Conservation (phyloP, 2,797 vertebrate species). For the Presbytis comata region DNA sequence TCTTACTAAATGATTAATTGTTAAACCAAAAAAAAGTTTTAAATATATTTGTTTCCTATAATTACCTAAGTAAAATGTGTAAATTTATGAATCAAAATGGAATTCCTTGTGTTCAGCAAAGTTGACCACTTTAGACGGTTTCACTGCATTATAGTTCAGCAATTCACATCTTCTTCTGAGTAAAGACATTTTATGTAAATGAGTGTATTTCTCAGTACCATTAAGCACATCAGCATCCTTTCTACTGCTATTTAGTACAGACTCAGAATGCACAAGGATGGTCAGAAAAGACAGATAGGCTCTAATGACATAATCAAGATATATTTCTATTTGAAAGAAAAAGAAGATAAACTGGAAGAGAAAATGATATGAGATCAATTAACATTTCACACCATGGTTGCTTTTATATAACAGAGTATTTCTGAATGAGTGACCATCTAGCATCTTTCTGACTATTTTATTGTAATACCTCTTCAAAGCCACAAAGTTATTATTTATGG, state of each 20-base stretch:
- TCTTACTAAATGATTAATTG: accelerated
- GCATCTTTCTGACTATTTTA: background rate
- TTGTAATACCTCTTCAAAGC: background rate
- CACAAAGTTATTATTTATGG: background rate
- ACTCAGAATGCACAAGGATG: background rate
- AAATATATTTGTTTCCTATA: background rate
- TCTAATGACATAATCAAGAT: background rate
- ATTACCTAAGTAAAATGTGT: background rate
- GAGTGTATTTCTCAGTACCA: background rate
- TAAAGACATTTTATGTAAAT: background rate
- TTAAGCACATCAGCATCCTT: background rate
- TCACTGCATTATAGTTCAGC: background rate
- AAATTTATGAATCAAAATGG: background rate
- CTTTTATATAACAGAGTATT: background rate
- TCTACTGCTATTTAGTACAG: background rate
- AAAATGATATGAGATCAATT: background rate
- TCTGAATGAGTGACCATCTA: background rate
- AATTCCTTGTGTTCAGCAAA: background rate
- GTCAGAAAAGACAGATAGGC: background rate
- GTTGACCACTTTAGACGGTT: background rate
- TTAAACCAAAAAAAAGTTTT: background rate
- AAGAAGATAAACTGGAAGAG: background rate
- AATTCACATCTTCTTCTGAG: background rate
- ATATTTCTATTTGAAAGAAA: background rate
- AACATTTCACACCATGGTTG: background rate